Conservation (phyloP, 2,113 vertebrate genomes). For the Danionella cerebrum region DNA sequence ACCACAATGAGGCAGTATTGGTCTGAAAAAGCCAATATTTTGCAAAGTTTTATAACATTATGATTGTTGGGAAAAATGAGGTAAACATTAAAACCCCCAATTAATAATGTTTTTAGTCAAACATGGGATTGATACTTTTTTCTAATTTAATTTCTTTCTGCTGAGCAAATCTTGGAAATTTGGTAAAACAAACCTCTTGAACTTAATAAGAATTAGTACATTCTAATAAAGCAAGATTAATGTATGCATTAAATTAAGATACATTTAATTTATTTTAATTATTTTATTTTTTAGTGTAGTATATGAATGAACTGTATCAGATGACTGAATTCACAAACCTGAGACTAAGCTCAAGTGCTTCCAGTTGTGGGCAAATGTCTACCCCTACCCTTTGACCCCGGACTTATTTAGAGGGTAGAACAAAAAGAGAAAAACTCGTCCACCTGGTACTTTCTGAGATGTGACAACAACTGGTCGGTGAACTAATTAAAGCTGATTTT, state of each 20-base stretch:
- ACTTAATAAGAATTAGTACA: no score
- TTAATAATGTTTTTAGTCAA: no score
- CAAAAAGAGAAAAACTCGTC: slow-evolving; percentile 1
- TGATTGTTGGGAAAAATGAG: background rate
- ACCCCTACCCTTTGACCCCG: background rate
- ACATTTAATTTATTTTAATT: no score
- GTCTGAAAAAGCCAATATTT: slow-evolving; percentile 8
- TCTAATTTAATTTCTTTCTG: no score
- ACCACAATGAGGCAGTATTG: slow-evolving; percentile 65
- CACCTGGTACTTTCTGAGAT: background rate
- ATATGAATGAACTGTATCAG: no score
- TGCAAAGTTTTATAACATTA: background rate
- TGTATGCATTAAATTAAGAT: no score
- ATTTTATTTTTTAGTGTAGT: no score
- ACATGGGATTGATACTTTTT: no score
- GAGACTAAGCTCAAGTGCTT: no score
- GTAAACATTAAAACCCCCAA: background rate
- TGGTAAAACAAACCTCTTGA: no score
- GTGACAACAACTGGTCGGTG: background rate
- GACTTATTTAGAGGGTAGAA: background rate
- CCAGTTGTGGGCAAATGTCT: background rate
- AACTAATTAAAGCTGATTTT: slow-evolving; percentile 4
- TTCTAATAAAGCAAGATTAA: no score
- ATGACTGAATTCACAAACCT: background rate
- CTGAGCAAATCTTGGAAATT: no score